phyloP scores from a whole-genome alignment of 1,140 invertebrate genomes.

The Campoletis sonorensis region DNA sequence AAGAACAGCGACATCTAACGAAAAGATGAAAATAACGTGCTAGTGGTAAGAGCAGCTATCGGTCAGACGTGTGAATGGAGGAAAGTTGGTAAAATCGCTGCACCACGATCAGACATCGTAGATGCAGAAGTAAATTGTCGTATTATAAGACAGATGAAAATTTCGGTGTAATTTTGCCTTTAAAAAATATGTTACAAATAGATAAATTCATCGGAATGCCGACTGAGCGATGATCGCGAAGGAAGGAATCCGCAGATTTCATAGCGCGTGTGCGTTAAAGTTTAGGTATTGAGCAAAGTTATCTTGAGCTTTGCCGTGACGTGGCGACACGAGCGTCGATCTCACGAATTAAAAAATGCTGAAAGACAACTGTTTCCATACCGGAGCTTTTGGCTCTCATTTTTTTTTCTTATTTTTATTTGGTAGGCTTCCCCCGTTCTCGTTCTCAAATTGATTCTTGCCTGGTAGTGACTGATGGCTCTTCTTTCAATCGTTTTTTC shows the following conservation, averaged over 20 bases:
- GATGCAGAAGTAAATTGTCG: not conserved
- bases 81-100: not conserved
- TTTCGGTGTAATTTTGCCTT: not conserved
- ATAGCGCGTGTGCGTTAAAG: not conserved
- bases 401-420: not conserved
- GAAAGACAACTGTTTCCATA: not conserved
- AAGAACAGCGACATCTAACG: slow-evolving; percentile 19
- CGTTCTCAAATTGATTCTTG: not conserved
- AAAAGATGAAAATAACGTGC: not conserved
- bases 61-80: slow-evolving; percentile 2
- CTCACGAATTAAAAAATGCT: slow-evolving; percentile 9
- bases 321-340: slow-evolving; percentile 34
- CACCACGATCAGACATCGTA: not conserved
- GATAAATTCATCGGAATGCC: not conserved
- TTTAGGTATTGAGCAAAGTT: not conserved
- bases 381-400: slow-evolving; percentile 9
- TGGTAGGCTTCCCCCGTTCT: not conserved
- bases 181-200: not conserved
- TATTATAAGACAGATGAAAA: no score
- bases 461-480: not conserved
- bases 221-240: slow-evolving; percentile 41
- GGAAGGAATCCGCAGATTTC: slow-evolving; percentile 16
- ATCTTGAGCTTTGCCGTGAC: slow-evolving; percentile 15
- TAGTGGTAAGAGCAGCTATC: slow-evolving; percentile 22
- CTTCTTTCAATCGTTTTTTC: not conserved